These are phyloP conservation scores for Portevinia maculata DNA, from an alignment of 2,888 invertebrate species.

Conservation along the genomic window DNA sequence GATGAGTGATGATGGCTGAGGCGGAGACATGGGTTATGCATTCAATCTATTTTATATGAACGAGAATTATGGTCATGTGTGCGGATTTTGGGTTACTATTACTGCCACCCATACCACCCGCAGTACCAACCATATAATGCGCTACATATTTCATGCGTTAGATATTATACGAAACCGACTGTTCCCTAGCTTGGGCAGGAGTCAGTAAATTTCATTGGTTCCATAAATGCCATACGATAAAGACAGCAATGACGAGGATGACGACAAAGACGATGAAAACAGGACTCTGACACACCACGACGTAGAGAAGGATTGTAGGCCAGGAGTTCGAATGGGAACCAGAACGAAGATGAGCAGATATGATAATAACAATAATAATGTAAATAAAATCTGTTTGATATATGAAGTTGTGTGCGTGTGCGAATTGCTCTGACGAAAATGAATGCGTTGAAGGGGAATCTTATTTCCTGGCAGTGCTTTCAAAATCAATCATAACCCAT, in stretches of 20 bases:
- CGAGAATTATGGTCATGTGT: slow-evolving; percentile 69
- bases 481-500: slow-evolving; percentile 23
- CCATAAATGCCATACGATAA: slow-evolving; percentile 27
- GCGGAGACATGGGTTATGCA: slow-evolving; percentile 62
- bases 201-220: slow-evolving; percentile 32
- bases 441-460: background rate
- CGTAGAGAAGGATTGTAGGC: background rate
- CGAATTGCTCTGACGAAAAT: slow-evolving; percentile 7
- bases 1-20: slow-evolving; percentile 57
- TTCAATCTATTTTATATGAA: slow-evolving; percentile 74
- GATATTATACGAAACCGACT: slow-evolving; percentile 14
- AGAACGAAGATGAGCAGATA: slow-evolving; percentile 16
- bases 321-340: slow-evolving; percentile 4
- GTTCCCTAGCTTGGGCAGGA: background rate
- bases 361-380: slow-evolving; percentile 65
- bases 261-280: slow-evolving; percentile 20
- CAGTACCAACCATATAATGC: slow-evolving; percentile 31
- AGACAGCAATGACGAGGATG: slow-evolving; percentile 15
- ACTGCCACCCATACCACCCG: slow-evolving; percentile 6
- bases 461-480: background rate
- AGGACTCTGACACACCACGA: background rate
- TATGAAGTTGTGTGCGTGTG: slow-evolving; percentile 48
- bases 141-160: slow-evolving; percentile 58
- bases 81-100: slow-evolving; percentile 59
- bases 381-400: slow-evolving; percentile 64